Percentiles rank a stretch among this genome's conserved stretches.
Evolutionary conservation across 2,888 invertebrate species (phyloP).

Genomic region (Steromphala cineraria): DNA sequence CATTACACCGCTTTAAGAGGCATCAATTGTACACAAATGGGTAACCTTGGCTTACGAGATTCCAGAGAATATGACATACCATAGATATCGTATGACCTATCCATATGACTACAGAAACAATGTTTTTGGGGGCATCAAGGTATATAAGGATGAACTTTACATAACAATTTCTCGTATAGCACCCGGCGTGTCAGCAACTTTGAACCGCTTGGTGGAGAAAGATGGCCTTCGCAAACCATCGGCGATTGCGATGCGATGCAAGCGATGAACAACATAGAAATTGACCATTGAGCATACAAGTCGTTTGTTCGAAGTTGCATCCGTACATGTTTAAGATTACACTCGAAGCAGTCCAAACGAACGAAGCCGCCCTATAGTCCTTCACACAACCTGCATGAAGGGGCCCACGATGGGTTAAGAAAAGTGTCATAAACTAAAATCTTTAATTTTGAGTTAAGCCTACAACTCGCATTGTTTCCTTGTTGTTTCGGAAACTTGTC

Average conservation of each 20-base stretch:
- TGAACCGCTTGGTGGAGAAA: constrained; percentile 38
- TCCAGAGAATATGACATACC: constrained; percentile 37
- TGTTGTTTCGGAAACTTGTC: too few species aligned
- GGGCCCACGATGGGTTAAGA: too few species aligned
- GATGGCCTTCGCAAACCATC: constrained; percentile 48
- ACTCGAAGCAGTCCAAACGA: too few species aligned
- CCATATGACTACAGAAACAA: constrained; percentile 49
- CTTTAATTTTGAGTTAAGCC: too few species aligned
- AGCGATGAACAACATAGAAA: constrained; percentile 62
- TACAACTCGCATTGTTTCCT: too few species aligned
- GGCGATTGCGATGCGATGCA: constrained; percentile 62
- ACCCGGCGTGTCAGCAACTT: constrained; percentile 49
- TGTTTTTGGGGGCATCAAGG: constrained; percentile 53
- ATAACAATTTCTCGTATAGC: constrained; percentile 59
- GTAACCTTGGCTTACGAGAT: constrained; percentile 51
- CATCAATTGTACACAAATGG: constrained; percentile 50
- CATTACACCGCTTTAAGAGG: background rate
- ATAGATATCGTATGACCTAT: constrained; percentile 27
- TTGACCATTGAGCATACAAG: too few species aligned
- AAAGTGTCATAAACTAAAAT: too few species aligned
- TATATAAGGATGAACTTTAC: constrained; percentile 52
- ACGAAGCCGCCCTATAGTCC: too few species aligned
- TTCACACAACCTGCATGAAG: too few species aligned
- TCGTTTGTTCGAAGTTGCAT: too few species aligned
- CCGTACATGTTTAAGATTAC: too few species aligned